phyloP scores from a whole-genome alignment of 2,888 invertebrate genomes.

The Nomada fucata region DNA sequence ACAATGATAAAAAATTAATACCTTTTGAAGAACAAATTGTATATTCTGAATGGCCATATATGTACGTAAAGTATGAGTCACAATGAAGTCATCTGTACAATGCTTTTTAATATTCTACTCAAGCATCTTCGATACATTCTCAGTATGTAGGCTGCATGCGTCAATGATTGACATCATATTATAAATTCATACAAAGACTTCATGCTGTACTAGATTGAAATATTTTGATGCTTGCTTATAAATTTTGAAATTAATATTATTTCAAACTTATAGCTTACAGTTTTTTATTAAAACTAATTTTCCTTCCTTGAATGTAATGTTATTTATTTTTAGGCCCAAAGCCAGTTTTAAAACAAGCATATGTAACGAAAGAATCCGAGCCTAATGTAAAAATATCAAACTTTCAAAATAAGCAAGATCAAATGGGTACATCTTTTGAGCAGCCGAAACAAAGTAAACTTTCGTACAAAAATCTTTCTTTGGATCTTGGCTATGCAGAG shows the following conservation, averaged over 20 bases:
- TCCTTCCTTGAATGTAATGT: background rate
- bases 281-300: background rate
- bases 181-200: constrained; percentile 30
- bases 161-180: constrained; percentile 49
- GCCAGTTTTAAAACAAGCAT: constrained; percentile 62
- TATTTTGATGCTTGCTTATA: background rate
- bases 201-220: constrained; percentile 11
- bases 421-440: constrained; percentile 67
- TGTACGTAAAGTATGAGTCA: constrained; percentile 74
- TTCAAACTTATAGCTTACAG: background rate
- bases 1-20: constrained; percentile 28
- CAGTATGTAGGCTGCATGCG: constrained; percentile 53
- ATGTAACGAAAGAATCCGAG: constrained; percentile 64
- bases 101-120: constrained; percentile 78
- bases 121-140: constrained; percentile 53
- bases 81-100: constrained; percentile 76
- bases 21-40: constrained; percentile 37
- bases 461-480: constrained; percentile 70
- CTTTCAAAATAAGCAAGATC: constrained; percentile 62
- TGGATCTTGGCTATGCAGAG: constrained; percentile 67
- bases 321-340: constrained; percentile 69
- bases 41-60: constrained; percentile 50
- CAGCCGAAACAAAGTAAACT: constrained; percentile 52
- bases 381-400: constrained; percentile 62
- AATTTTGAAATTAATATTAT: background rate